These are phyloP conservation scores for Eupithecia tripunctaria DNA, from an alignment of 2,888 invertebrate species.

Conservation along the genomic window DNA sequence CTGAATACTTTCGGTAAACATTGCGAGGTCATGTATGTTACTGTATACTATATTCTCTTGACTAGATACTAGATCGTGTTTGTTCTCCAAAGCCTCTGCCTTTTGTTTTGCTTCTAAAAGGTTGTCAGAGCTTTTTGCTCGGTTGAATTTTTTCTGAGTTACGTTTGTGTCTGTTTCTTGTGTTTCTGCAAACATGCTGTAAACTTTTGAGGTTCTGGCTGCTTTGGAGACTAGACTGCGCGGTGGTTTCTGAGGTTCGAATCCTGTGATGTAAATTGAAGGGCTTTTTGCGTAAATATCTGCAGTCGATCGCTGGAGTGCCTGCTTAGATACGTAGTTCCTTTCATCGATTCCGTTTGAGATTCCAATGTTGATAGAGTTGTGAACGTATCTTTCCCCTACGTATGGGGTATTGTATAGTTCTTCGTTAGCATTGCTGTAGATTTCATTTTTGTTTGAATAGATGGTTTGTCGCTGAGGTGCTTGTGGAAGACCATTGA, in stretches of 20 bases:
- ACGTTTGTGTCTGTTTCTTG: slow-evolving; percentile 70
- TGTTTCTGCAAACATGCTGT: slow-evolving; percentile 79
- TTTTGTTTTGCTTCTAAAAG: slow-evolving; percentile 78
- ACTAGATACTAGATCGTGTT: slow-evolving; percentile 79
- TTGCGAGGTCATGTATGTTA: slow-evolving; percentile 77
- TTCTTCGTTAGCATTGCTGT: slow-evolving; percentile 74
- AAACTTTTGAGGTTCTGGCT: slow-evolving; percentile 79
- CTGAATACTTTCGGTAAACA: slow-evolving; percentile 79
- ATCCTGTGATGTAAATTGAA: slow-evolving; percentile 79
- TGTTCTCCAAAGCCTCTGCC: slow-evolving; percentile 69
- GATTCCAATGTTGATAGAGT: slow-evolving; percentile 76
- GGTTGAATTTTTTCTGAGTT: slow-evolving; percentile 73
- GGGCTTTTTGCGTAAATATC: slow-evolving; percentile 77
- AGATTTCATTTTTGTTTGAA: slow-evolving; percentile 77
- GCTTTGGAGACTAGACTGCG: slow-evolving; percentile 78
- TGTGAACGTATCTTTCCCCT: slow-evolving; percentile 76
- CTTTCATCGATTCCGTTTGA: slow-evolving; percentile 76
- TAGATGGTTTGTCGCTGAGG: slow-evolving; percentile 73
- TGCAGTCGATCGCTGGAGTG: slow-evolving; percentile 70
- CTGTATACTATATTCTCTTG: slow-evolving; percentile 82
- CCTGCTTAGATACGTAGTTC: slow-evolving; percentile 75
- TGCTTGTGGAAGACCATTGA: slow-evolving; percentile 75
- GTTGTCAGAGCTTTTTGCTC: slow-evolving; percentile 81
- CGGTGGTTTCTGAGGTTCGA: slow-evolving; percentile 82
- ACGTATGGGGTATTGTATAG: slow-evolving; percentile 74